Conservation (phyloP, 2,888 invertebrate genomes). For the Carabus problematicus region DNA sequence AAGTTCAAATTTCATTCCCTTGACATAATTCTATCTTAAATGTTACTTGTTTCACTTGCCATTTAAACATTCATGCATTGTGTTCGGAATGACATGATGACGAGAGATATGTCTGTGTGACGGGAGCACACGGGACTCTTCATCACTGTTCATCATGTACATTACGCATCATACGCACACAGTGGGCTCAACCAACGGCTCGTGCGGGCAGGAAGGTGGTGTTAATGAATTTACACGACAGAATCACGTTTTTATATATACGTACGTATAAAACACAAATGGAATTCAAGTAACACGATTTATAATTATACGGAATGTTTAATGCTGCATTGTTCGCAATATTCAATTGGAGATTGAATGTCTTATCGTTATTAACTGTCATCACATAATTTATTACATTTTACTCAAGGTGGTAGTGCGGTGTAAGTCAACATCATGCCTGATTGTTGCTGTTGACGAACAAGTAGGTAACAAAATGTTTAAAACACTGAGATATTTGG, state of each 20-base stretch:
- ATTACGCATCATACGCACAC: slow-evolving; percentile 5
- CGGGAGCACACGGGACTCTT: neutral
- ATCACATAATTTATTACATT: slow-evolving; percentile 17
- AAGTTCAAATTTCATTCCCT: slow-evolving; percentile 50
- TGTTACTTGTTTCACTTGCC: slow-evolving; percentile 37
- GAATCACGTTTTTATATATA: slow-evolving; percentile 24
- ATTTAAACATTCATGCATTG: slow-evolving; percentile 31
- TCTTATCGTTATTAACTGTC: slow-evolving; percentile 28
- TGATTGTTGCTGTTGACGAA: slow-evolving; percentile 22
- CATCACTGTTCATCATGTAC: neutral
- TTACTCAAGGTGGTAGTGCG: slow-evolving; percentile 19
- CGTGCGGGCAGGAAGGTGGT: slow-evolving; percentile 4
- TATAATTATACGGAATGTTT: slow-evolving; percentile 42
- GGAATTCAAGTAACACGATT: slow-evolving; percentile 38
- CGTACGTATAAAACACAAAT: slow-evolving; percentile 26
- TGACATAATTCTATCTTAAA: slow-evolving; percentile 34
- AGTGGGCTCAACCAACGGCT: slow-evolving; percentile 11
- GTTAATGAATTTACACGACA: slow-evolving; percentile 20
- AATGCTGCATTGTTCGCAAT: slow-evolving; percentile 9
- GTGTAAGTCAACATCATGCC: slow-evolving; percentile 16
- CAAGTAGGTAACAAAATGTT: slow-evolving; percentile 36
- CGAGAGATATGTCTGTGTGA: neutral
- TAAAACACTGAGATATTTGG: slow-evolving; percentile 43
- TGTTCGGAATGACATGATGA: slow-evolving; percentile 6
- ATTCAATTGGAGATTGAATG: slow-evolving; percentile 28